phyloP scores from a whole-genome alignment of 2,797 vertebrate species.

The Tachyglossus aculeatus region DNA sequence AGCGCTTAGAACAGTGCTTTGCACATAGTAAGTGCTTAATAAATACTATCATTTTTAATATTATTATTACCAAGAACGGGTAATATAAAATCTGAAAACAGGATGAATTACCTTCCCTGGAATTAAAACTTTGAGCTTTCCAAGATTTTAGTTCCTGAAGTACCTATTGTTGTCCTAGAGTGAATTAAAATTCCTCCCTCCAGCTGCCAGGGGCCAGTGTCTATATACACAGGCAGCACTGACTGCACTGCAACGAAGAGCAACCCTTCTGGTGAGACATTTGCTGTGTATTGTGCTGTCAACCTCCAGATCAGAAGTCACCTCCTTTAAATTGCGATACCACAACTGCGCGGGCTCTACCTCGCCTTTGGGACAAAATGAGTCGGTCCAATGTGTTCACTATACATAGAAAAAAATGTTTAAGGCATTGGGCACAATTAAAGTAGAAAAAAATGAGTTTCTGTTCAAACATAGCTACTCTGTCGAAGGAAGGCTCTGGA shows the following conservation, averaged over 20 bases:
- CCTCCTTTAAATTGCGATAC: not conserved
- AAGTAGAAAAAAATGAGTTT: too few relatives aligned
- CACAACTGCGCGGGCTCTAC: not conserved
- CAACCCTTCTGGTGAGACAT: accelerated
- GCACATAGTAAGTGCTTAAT: too few relatives aligned
- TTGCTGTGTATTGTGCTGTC: not conserved
- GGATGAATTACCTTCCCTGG: not conserved
- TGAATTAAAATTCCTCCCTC: slow-evolving; percentile 34
- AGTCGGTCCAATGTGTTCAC: slow-evolving; percentile 6
- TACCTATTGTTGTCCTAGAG: slow-evolving; percentile 1
- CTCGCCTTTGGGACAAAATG: slow-evolving; percentile 1
- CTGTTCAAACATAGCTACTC: too few relatives aligned
- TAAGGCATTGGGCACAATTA: too few relatives aligned
- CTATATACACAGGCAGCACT: not conserved
- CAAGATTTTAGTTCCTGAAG: not conserved
- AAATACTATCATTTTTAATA: too few relatives aligned
- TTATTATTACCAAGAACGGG: not conserved
- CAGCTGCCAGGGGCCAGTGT: not conserved
- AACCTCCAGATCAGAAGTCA: not conserved
- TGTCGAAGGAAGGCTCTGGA: too few relatives aligned
- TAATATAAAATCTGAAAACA: slow-evolving; percentile 4
- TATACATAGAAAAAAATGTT: too few relatives aligned
- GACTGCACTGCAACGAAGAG: not conserved
- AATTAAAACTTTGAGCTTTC: not conserved
- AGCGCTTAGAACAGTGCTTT: too few relatives aligned